Evolutionary conservation across 1,140 invertebrate genomes (phyloP), one percentile per base, ranked within the genome.

Genomic region (Calephelis nemesis): DNA sequence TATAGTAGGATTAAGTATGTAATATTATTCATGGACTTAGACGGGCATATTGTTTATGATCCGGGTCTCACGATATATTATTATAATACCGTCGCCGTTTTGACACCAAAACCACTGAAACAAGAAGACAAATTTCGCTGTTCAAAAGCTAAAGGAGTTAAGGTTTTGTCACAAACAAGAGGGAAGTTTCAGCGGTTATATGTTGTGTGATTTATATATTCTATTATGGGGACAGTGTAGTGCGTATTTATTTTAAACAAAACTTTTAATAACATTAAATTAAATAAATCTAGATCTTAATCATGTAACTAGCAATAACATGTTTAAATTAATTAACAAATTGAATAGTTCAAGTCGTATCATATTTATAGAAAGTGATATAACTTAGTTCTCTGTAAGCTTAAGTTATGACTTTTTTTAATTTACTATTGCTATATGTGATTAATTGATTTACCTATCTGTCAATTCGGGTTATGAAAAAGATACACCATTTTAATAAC

Each of bases 91-190:
- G 52, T 58, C 15, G 52, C 19, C 52, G 19, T 58, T 58, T 58
- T 58, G 52, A 58, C 52, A 58, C 30, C 52, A 30, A 58, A 58
- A 58, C 52, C 52, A 58, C 52, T 58, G 52, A 39, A 58, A 58
- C 19, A 58, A 58, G 52, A 30, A 58, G 52, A 58, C 52, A 58
- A 58, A 58, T 58, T 30, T 58, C 19, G 19, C 9, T 15, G 19
- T 30, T 58, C 52, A 58, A 58, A 58, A 58, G 52, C 52, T 45
- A 45, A 45, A 45, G 42, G 42, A 45, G 42, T 45, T 58, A 15
- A 58, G 52, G 13, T 58, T 58, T 58, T 58, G 19, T 39, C 52
- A 45, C 42, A 58, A 58, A 58, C 52, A 58, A 58, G 52, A 58
- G 52, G 19, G 19, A 58, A 58, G 52, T 58, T 58, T 58, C 52